A percentile compares a stretch with the other conserved stretches of the same genome.
Evolutionary conservation across 2,797 vertebrate species (phyloP).

Genomic region (Tadarida brasiliensis): DNA sequence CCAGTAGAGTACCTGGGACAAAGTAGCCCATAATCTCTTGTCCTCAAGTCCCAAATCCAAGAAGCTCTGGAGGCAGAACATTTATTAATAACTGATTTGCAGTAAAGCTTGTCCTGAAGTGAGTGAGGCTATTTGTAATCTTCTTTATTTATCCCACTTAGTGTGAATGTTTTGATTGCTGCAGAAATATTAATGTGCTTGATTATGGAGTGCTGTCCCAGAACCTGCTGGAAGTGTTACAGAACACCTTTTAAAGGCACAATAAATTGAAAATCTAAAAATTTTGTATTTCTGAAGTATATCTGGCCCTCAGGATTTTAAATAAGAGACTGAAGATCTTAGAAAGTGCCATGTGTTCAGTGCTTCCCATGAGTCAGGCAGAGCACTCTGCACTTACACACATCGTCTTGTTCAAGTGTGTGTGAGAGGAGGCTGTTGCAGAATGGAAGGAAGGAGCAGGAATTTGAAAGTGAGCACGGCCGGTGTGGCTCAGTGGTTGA

Average conservation of each 20-base stretch:
- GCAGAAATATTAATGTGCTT: conserved; percentile 73
- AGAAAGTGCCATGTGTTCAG: background rate
- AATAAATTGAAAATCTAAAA: background rate
- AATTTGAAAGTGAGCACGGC: background rate
- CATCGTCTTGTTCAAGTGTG: background rate
- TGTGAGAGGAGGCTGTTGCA: background rate
- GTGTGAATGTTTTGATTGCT: conserved; percentile 77
- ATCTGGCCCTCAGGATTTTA: background rate
- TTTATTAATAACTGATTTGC: conserved; percentile 50
- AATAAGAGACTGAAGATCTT: background rate
- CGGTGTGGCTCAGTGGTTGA: too few relatives aligned
- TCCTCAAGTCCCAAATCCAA: background rate
- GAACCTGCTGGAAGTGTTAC: conserved; percentile 41
- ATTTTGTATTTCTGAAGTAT: conserved; percentile 3
- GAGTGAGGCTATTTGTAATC: conserved; percentile 74
- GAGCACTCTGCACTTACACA: too few relatives aligned
- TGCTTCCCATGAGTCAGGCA: background rate
- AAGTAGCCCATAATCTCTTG: background rate
- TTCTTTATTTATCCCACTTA: conserved; percentile 72
- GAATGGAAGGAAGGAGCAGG: background rate
- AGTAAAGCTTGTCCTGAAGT: conserved; percentile 57
- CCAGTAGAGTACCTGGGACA: background rate
- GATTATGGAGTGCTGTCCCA: conserved; percentile 66
- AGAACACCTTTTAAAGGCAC: conserved; percentile 2
- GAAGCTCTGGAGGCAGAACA: conserved; percentile 44